Conservation (phyloP, 1,140 invertebrate genomes). For the Cydia amplana region DNA sequence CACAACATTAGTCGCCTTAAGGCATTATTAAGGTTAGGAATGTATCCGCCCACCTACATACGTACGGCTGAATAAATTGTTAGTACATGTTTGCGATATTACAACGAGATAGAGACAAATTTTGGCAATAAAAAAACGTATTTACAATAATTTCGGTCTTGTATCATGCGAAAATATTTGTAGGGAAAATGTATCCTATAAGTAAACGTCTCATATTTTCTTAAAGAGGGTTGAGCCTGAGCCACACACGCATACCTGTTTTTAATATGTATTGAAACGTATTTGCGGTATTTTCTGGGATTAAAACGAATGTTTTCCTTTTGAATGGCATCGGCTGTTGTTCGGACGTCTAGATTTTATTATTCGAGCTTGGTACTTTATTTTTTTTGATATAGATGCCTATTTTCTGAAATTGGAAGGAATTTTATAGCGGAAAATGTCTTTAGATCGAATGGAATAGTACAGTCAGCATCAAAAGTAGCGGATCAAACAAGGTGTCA, state of each 20-base stretch:
- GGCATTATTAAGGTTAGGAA: slow-evolving; percentile 25
- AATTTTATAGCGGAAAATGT: not conserved
- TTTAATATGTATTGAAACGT: slow-evolving; percentile 14
- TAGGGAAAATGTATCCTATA: slow-evolving; percentile 25
- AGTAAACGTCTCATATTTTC: slow-evolving; percentile 33
- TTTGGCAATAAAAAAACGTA: slow-evolving; percentile 32
- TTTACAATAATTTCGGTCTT: slow-evolving; percentile 32
- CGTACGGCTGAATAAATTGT: slow-evolving; percentile 28
- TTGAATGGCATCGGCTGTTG: not conserved
- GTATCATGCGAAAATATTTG: slow-evolving; percentile 31
- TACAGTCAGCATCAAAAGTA: no score
- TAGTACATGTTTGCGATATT: slow-evolving; percentile 29
- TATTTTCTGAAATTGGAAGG: not conserved
- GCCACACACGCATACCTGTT: slow-evolving; percentile 13
- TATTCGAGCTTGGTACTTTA: not conserved
- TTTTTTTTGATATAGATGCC: not conserved
- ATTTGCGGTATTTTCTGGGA: not conserved
- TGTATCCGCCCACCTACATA: slow-evolving; percentile 31
- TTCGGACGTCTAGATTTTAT: slow-evolving; percentile 16
- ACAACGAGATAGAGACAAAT: slow-evolving; percentile 28
- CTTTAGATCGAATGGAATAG: no score
- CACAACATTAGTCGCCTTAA: not conserved
- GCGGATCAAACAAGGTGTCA: no score
- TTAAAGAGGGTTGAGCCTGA: slow-evolving; percentile 1
- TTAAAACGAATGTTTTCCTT: slow-evolving; percentile 18